Evolutionary conservation across 92 coral and sea anemone genomes (phyloP).

Genomic region (Bergia puertoricense): DNA sequence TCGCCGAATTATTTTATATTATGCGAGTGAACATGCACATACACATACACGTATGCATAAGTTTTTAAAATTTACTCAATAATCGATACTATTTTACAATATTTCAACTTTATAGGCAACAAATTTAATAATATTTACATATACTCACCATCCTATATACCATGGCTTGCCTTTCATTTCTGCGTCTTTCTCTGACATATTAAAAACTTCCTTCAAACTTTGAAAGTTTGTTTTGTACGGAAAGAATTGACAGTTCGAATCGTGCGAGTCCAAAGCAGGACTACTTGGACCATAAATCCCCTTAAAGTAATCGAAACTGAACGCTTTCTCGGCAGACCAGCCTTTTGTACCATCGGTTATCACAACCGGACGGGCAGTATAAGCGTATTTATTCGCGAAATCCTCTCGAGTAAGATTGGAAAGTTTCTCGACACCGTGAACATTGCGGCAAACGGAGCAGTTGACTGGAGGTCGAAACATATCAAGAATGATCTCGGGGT

Average conservation of each 20-base stretch:
- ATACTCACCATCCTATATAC: slow-evolving; percentile 95
- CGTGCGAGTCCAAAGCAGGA: slow-evolving; percentile 73
- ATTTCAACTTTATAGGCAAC: not conserved
- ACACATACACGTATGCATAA: too few relatives aligned
- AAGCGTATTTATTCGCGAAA: slow-evolving; percentile 79
- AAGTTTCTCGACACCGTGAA: slow-evolving; percentile 75
- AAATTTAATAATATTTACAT: not conserved
- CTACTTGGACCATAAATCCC: slow-evolving; percentile 79
- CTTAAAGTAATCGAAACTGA: slow-evolving; percentile 90
- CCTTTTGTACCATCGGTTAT: slow-evolving; percentile 80
- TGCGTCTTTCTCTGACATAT: slow-evolving; percentile 89
- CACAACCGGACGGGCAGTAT: slow-evolving; percentile 86
- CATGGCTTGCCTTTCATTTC: slow-evolving; percentile 92
- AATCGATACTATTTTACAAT: too few relatives aligned
- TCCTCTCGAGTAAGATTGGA: slow-evolving; percentile 63
- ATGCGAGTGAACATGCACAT: too few relatives aligned
- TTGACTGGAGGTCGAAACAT: slow-evolving; percentile 96
- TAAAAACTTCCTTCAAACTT: slow-evolving; percentile 82
- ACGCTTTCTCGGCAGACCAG: slow-evolving; percentile 83
- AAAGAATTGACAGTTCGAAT: slow-evolving; percentile 88
- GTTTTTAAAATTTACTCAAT: too few relatives aligned
- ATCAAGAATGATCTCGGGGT: slow-evolving; percentile 79
- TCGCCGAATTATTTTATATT: too few relatives aligned
- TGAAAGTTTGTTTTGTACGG: slow-evolving; percentile 82
- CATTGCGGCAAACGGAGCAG: slow-evolving; percentile 77